phyloP scores from a whole-genome alignment of 2,888 invertebrate species.

The Plemyria rubiginata region DNA sequence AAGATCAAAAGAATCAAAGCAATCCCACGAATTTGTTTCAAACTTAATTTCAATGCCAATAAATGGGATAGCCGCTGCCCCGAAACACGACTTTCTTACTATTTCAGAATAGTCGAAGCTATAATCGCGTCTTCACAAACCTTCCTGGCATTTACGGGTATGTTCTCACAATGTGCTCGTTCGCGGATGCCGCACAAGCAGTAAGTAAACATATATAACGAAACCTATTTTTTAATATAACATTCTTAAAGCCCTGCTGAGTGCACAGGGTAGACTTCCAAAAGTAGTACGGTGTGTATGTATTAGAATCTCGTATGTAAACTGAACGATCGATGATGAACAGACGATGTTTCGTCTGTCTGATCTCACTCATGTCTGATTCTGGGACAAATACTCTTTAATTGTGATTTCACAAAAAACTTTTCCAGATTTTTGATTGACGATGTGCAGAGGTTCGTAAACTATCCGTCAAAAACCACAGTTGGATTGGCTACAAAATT shows the following conservation, averaged over 20 bases:
- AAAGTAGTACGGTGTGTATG: no score
- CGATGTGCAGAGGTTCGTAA: slow-evolving; percentile 61
- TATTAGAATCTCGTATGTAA: no score
- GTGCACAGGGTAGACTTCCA: no score
- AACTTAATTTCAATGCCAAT: not conserved
- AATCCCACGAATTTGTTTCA: not conserved
- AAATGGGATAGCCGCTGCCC: not conserved
- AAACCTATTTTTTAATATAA: no score
- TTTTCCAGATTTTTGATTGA: slow-evolving; percentile 60
- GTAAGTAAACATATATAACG: slow-evolving; percentile 45
- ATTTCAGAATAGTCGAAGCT: slow-evolving; percentile 3
- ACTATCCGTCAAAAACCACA: slow-evolving; percentile 67
- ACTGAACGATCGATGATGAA: no score
- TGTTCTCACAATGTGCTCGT: slow-evolving; percentile 47
- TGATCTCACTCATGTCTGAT: no score
- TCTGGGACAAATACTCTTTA: no score
- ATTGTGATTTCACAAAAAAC: slow-evolving; percentile 1
- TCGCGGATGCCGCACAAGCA: slow-evolving; percentile 55
- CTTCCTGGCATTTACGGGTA: slow-evolving; percentile 34
- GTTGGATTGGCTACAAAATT: slow-evolving; percentile 66
- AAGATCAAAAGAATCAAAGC: not conserved
- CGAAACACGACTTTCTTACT: no score
- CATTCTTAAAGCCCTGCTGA: no score
- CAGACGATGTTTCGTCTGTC: no score
- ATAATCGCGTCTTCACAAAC: not conserved